A percentile compares a stretch with the other conserved stretches of the same genome.
These are phyloP conservation scores for Heliconius ismenius DNA, from an alignment of 2,888 invertebrate genomes.

Conservation along the genomic window DNA sequence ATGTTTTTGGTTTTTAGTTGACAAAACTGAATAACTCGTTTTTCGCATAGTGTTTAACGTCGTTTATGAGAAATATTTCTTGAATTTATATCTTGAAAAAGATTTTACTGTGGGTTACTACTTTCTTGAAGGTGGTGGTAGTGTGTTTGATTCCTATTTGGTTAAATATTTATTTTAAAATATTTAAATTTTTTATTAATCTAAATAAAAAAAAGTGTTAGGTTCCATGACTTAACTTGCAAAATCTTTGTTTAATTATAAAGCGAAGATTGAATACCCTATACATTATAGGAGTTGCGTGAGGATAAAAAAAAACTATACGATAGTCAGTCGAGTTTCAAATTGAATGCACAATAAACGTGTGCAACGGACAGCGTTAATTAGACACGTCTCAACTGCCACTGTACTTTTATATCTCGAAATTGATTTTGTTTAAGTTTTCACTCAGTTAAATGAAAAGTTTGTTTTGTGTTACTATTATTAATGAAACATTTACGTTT, in stretches of 20 bases:
- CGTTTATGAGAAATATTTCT: no score
- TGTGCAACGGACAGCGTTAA: constrained; percentile 18
- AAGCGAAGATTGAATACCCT: background rate
- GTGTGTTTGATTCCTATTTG: no score
- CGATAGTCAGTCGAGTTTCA: constrained; percentile 6
- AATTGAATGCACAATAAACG: constrained; percentile 18
- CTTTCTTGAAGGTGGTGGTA: no score
- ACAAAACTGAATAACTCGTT: no score
- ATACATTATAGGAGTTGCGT: background rate
- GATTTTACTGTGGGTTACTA: no score
- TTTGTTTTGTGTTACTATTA: constrained; percentile 48
- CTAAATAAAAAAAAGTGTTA: background rate
- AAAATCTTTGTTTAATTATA: background rate
- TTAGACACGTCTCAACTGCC: constrained; percentile 22
- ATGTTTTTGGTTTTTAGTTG: no score
- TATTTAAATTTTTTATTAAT: no score
- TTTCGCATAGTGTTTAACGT: no score
- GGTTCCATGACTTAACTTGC: background rate
- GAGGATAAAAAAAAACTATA: constrained; percentile 1
- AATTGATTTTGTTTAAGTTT: constrained; percentile 16
- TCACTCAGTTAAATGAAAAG: constrained; percentile 26
- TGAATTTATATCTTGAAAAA: no score
- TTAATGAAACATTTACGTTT: background rate
- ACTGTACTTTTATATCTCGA: constrained; percentile 18
- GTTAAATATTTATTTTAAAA: no score